Conservation (phyloP, 2,113 vertebrate species). For the Gymnogyps californianus region DNA sequence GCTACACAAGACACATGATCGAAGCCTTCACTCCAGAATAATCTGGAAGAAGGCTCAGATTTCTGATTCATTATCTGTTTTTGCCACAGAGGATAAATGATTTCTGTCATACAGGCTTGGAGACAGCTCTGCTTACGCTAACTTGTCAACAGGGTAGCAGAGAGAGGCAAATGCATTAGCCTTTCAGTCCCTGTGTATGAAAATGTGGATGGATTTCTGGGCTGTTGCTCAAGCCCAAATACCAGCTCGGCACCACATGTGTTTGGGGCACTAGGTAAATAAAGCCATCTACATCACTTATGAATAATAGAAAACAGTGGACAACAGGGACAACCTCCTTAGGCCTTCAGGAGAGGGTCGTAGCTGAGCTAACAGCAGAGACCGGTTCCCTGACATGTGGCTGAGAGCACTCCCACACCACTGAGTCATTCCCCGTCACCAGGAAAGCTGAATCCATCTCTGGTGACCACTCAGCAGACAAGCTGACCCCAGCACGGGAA, state of each 20-base stretch:
- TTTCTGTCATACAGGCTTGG: neutral
- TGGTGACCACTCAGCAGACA: neutral
- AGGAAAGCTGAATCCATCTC: neutral
- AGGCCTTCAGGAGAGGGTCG: neutral
- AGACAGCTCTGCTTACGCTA: neutral
- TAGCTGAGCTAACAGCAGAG: neutral
- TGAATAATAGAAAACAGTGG: neutral
- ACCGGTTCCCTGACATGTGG: fast-evolving
- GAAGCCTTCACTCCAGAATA: neutral
- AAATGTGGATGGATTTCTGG: neutral
- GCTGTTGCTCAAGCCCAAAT: neutral
- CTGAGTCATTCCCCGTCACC: neutral
- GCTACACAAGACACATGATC: neutral
- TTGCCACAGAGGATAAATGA: neutral
- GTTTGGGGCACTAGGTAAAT: neutral
- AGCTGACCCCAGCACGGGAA: neutral
- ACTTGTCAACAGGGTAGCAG: neutral
- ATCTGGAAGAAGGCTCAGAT: neutral
- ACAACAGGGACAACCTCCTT: neutral
- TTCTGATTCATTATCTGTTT: neutral
- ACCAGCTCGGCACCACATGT: neutral
- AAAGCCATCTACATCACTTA: neutral
- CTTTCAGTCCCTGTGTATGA: neutral
- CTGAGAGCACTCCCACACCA: neutral
- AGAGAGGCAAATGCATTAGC: neutral